These are phyloP conservation scores for Sarcophaga bullata DNA, from an alignment of 1,140 invertebrate genomes.

Conservation along the genomic window DNA sequence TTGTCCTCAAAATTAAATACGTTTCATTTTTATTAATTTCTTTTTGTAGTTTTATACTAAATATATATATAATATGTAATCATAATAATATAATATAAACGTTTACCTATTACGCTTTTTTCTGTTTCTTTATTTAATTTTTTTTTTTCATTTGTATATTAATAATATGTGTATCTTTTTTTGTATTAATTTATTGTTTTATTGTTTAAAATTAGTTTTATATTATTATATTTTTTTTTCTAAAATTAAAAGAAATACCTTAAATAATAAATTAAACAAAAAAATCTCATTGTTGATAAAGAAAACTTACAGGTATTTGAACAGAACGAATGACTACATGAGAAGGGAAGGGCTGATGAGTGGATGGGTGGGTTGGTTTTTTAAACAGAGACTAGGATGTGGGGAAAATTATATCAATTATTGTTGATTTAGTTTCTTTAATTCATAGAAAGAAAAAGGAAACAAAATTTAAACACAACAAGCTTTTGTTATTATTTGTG, in stretches of 20 bases:
- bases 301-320: constrained; percentile 21
- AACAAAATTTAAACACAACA: too few relatives aligned
- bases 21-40: constrained; percentile 19
- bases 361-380: neutral
- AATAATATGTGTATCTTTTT: constrained; percentile 46
- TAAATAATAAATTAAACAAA: constrained; percentile 7
- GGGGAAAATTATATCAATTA: neutral
- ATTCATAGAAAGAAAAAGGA: too few relatives aligned
- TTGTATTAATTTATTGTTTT: constrained; percentile 31
- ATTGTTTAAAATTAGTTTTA: constrained; percentile 53
- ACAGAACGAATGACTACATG: neutral
- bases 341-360: neutral
- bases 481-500: too few relatives aligned
- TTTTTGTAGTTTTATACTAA: constrained; percentile 32
- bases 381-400: neutral
- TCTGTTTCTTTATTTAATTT: constrained; percentile 36
- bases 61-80: constrained; percentile 29
- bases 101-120: constrained; percentile 37
- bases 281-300: constrained; percentile 23
- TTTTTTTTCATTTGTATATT: constrained; percentile 54
- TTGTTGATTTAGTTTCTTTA: too few relatives aligned
- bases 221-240: neutral
- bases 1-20: constrained; percentile 39
- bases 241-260: neutral
- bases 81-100: constrained; percentile 28